Percentiles rank a stretch among this genome's conserved stretches.
Conservation (phyloP, 2,113 vertebrate genomes). For the Aleadryas rufinucha region DNA sequence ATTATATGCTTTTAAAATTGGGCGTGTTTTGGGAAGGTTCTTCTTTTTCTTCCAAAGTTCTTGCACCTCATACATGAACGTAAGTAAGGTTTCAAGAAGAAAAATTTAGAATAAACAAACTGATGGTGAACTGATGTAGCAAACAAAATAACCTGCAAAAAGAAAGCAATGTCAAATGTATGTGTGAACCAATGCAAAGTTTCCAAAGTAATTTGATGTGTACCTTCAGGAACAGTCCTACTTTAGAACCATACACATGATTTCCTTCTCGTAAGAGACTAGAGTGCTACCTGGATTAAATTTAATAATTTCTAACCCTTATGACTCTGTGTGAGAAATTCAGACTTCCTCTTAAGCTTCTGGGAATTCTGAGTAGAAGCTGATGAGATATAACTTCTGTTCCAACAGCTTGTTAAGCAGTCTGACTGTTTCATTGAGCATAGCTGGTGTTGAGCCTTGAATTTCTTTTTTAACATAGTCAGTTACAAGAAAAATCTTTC, state of each 20-base stretch:
- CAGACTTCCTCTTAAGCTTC: not conserved
- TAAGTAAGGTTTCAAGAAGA: not conserved
- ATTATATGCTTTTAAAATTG: not conserved
- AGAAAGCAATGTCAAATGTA: not conserved
- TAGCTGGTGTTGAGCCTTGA: not conserved
- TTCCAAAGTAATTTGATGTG: not conserved
- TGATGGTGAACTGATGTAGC: not conserved
- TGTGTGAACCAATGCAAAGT: not conserved
- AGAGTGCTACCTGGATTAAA: not conserved
- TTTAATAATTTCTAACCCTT: not conserved
- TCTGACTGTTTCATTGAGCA: not conserved
- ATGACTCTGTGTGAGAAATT: not conserved
- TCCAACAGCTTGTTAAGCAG: not conserved
- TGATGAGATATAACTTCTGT: not conserved
- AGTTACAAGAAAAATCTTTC: not conserved
- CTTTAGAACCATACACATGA: rapidly evolving
- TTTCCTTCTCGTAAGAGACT: not conserved
- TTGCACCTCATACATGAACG: not conserved
- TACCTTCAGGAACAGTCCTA: not conserved
- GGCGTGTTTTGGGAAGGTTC: not conserved
- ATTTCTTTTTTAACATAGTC: not conserved
- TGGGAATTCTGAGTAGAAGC: not conserved
- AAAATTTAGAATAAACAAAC: not conserved
- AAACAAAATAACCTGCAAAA: not conserved
- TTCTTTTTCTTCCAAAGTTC: not conserved